A percentile compares a stretch with the other conserved stretches of the same genome.
Evolutionary conservation across 1,140 invertebrate genomes (phyloP).

Genomic region (Nasonia longicornis): DNA sequence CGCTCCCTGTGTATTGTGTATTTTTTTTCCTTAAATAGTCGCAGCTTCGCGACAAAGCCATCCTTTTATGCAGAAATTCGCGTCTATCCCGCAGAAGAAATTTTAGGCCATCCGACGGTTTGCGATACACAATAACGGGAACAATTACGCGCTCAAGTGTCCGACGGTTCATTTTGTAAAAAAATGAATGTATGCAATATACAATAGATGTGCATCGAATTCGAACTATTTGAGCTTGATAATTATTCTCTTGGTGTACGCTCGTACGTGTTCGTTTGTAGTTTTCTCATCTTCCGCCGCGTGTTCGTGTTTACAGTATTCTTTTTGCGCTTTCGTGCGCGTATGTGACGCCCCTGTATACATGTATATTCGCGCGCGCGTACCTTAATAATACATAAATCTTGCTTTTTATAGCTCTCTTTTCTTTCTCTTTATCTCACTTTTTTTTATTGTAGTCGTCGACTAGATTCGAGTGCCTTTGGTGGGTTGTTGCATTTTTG

Average conservation of each 20-base stretch:
- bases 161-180: background rate
- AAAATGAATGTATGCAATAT: background rate
- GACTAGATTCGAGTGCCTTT: slow-evolving; percentile 26
- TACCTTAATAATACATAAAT: background rate
- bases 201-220: background rate
- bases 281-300: background rate
- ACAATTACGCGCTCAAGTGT: background rate
- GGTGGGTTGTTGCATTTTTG: slow-evolving; percentile 2
- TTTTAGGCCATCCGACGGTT: slow-evolving; percentile 38
- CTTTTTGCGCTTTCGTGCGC: background rate
- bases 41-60: background rate
- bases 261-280: background rate
- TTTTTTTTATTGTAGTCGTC: slow-evolving; percentile 20
- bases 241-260: background rate
- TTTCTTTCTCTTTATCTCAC: background rate
- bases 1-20: background rate
- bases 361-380: background rate
- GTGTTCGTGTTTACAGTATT: background rate
- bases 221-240: background rate
- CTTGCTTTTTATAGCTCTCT: background rate
- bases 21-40: background rate
- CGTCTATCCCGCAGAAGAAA: slow-evolving; percentile 19
- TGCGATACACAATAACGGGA: background rate
- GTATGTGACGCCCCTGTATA: background rate
- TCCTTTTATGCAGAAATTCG: background rate